These are phyloP conservation scores for Serranochromis macrocephalus DNA, from an alignment of 2,113 vertebrate genomes.

Conservation along the genomic window DNA sequence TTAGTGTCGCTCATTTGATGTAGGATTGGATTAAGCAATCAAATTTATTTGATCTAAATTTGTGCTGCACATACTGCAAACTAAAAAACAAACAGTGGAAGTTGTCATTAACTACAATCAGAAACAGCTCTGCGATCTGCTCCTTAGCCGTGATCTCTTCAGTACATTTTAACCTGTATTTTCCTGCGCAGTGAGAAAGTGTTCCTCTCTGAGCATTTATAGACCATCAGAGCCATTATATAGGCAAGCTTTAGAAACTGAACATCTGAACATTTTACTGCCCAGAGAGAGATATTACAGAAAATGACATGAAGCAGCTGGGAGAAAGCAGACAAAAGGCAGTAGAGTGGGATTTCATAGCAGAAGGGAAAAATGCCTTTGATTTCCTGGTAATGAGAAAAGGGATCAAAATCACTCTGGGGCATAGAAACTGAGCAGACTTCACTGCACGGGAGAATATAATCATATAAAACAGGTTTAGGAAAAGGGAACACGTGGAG, in stretches of 20 bases:
- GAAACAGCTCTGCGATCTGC: fast-evolving
- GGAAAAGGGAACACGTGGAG: neutral
- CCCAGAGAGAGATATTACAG: neutral
- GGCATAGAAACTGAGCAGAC: neutral
- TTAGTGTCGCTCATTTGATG: neutral
- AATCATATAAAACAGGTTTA: neutral
- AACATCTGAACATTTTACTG: neutral
- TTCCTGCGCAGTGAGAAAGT: neutral
- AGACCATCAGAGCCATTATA: neutral
- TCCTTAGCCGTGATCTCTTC: neutral
- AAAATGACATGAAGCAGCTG: neutral
- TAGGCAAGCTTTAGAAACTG: neutral
- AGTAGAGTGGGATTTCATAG: slow-evolving; percentile 1
- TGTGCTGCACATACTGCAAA: neutral
- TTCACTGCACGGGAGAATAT: neutral
- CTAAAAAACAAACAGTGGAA: neutral
- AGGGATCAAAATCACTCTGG: slow-evolving; percentile 13
- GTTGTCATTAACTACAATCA: neutral
- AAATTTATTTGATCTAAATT: neutral
- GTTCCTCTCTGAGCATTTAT: neutral
- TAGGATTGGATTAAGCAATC: neutral
- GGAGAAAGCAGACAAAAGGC: neutral
- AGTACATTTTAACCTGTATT: neutral
- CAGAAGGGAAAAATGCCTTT: slow-evolving; percentile 10
- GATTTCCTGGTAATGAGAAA: slow-evolving; percentile 38